These are phyloP conservation scores for Dreissena rostriformis DNA, from an alignment of 1,140 invertebrate genomes.

Conservation along the genomic window DNA sequence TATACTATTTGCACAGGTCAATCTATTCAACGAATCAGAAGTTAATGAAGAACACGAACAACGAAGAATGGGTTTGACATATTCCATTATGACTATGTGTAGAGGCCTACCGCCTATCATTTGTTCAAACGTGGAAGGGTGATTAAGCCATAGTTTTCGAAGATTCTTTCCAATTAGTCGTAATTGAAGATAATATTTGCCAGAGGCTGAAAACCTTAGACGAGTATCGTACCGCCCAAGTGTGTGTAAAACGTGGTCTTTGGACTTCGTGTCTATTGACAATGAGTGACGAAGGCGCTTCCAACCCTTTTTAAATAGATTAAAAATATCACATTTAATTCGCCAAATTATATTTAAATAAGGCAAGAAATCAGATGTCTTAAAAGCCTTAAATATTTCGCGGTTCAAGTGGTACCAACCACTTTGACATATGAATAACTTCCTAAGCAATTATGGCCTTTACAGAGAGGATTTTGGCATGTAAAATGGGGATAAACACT, in stretches of 20 bases:
- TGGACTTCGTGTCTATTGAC: background rate
- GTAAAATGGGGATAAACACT: slow-evolving; percentile 53
- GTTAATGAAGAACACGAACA: too few relatives aligned
- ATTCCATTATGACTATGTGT: too few relatives aligned
- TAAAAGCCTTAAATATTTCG: slow-evolving; percentile 5
- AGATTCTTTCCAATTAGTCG: slow-evolving; percentile 43
- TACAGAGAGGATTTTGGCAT: slow-evolving; percentile 12
- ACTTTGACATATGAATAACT: slow-evolving; percentile 13
- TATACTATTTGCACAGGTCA: too few relatives aligned
- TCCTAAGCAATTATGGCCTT: slow-evolving; percentile 44
- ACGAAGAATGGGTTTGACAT: too few relatives aligned
- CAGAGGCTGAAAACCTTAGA: slow-evolving; percentile 15
- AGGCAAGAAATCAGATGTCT: slow-evolving; percentile 6
- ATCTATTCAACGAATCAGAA: too few relatives aligned
- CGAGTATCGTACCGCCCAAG: slow-evolving; percentile 31
- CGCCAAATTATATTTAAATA: slow-evolving; percentile 47
- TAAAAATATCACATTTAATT: slow-evolving; percentile 51
- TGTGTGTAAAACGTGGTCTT: too few relatives aligned
- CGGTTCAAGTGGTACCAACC: slow-evolving; percentile 43
- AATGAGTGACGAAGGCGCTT: slow-evolving; percentile 35
- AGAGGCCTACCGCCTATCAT: too few relatives aligned
- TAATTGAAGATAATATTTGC: slow-evolving; percentile 53
- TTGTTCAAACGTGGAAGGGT: background rate
- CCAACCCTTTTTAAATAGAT: slow-evolving; percentile 14
- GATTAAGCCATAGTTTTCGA: slow-evolving; percentile 15